Evolutionary conservation across 2,888 invertebrate species (phyloP).

Genomic region (Drosophila mulleri): DNA sequence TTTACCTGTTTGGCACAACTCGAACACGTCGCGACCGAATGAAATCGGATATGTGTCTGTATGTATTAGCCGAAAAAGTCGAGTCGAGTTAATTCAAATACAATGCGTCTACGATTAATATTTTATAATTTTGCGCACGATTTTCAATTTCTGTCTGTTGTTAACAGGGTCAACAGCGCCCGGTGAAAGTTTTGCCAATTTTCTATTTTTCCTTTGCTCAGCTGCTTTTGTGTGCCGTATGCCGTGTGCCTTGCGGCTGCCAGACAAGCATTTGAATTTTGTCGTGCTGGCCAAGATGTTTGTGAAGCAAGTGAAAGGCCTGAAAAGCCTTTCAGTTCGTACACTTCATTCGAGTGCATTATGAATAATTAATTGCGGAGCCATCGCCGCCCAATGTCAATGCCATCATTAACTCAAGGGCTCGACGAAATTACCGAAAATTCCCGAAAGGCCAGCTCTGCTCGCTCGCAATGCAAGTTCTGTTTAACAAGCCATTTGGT

Average conservation of each 20-base stretch:
- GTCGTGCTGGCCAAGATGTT: constrained; percentile 40
- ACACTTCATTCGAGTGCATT: constrained; percentile 58
- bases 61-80: constrained; percentile 28
- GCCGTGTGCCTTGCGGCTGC: constrained; percentile 50
- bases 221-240: constrained; percentile 25
- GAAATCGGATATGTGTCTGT: constrained; percentile 41
- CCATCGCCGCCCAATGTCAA: constrained; percentile 62
- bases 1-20: constrained; percentile 56
- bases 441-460: neutral
- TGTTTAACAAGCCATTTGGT: constrained; percentile 42
- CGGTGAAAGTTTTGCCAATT: constrained; percentile 52
- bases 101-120: constrained; percentile 68
- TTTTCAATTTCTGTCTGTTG: constrained; percentile 65
- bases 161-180: constrained; percentile 23
- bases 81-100: constrained; percentile 60
- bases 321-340: constrained; percentile 35
- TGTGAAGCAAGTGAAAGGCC: constrained; percentile 53
- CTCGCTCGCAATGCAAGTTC: constrained; percentile 19
- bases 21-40: constrained; percentile 65
- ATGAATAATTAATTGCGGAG: constrained; percentile 71
- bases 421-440: constrained; percentile 9
- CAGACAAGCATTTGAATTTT: constrained; percentile 75
- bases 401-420: constrained; percentile 68
- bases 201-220: constrained; percentile 32
- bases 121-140: constrained; percentile 77